Evolutionary conservation across 2,113 vertebrate species (phyloP), one percentile per base, ranked within the genome.

Genomic region (Grammomys dolichurus): DNA sequence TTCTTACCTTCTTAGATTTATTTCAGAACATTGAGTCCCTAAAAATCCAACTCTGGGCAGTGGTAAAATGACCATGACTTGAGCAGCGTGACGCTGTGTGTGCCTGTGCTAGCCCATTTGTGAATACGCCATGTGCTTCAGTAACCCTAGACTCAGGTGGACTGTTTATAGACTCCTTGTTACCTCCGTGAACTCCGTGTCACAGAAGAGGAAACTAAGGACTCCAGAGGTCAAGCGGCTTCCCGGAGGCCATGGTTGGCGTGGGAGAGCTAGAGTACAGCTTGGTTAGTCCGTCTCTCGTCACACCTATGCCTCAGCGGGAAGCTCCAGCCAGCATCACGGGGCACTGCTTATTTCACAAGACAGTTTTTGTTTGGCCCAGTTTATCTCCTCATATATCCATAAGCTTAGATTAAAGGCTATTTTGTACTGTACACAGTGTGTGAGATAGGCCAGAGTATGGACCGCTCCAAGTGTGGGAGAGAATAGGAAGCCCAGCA

Each of bases 1-100:
- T 40, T 78, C 75, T 85, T 93, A 73, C 36, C n/a, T 86, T 88
- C 80, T 82, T 91, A 24, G 67, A 75, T 96, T 96, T 95, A 89
- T 73, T 88, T 58, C 73, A 46, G 58, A 19, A 14, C 78, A 96
- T 96, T 65, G 36, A 63, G 54, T 84, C 85, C 75, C 78, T 22
- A 36, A 90, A 76, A 86, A 65, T 40, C 58, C 48, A 82, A 4
- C 72, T 31, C 48, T 82, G 63, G 43, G 13, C 10, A 87, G 89
- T 43, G 95, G 46, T 73, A 40, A 56, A 78, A 48, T 16, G 48
- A 69, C 36, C 13, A 40, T 89, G 80, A 76, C 75, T 85, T 94
- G 43, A 88, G 20, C 19, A 54, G 46, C 54, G 26, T 91, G 4
- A 17, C 51, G 40, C 54, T 3, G 3, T 46, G 36, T 84, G 1